phyloP scores from a whole-genome alignment of 2,888 invertebrate species.

The Lydus trimaculatus region DNA sequence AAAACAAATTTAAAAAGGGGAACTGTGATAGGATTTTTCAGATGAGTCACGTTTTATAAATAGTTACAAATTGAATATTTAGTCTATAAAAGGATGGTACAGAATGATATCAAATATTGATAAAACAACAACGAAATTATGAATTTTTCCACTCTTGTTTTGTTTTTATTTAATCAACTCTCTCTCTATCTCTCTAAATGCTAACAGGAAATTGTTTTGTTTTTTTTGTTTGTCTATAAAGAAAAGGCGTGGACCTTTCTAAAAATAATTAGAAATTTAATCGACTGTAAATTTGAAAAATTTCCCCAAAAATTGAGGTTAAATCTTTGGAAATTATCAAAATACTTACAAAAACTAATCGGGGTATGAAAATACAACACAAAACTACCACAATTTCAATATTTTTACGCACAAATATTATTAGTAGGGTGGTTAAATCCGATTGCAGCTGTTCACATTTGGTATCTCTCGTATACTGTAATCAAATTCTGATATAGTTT shows the following conservation, averaged over 20 bases:
- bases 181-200: neutral
- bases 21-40: neutral
- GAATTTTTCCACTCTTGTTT: neutral
- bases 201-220: neutral
- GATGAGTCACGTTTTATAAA: constrained; percentile 1
- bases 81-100: neutral
- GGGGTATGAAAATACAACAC: neutral
- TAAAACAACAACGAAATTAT: neutral
- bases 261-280: constrained; percentile 6
- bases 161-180: neutral
- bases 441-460: neutral
- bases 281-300: neutral
- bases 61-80: neutral
- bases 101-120: neutral
- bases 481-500: neutral
- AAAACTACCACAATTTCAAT: neutral
- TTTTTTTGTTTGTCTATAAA: neutral
- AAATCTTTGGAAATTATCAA: neutral
- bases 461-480: neutral
- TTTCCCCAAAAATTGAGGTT: neutral
- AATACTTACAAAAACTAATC: neutral
- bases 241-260: neutral
- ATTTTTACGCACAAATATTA: neutral
- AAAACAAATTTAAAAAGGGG: neutral
- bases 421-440: neutral